These are phyloP conservation scores for Caenorhabditis doughertyi DNA, from an alignment of 2,888 invertebrate species.

Conservation along the genomic window DNA sequence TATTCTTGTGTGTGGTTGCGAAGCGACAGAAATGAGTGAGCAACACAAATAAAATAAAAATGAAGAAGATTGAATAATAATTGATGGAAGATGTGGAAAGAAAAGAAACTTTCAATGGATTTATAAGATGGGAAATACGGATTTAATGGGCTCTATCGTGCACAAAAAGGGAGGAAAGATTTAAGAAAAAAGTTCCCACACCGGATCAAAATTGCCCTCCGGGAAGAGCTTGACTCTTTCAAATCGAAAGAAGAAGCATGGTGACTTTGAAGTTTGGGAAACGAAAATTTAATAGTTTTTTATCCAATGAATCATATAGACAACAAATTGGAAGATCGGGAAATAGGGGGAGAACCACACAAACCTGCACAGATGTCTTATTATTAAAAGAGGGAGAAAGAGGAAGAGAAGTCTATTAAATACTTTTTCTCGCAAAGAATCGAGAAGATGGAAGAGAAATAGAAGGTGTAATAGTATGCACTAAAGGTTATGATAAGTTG, in stretches of 20 bases:
- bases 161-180: conserved; percentile 5
- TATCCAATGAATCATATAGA: conserved; percentile 36
- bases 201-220: conserved; percentile 18
- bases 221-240: conserved; percentile 14
- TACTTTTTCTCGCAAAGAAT: conserved; percentile 5
- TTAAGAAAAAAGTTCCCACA: conserved; percentile 37
- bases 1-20: conserved; percentile 36
- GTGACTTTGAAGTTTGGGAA: conserved; percentile 16
- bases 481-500: too few relatives aligned
- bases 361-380: conserved; percentile 42
- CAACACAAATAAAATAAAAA: conserved; percentile 14
- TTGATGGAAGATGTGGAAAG: conserved; percentile 11
- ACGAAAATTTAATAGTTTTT: conserved; percentile 30
- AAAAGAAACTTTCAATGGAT: conserved; percentile 47
- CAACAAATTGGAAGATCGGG: conserved; percentile 22
- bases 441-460: not conserved
- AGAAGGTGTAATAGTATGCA: conserved; percentile 15
- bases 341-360: not conserved
- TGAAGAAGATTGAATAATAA: conserved; percentile 46
- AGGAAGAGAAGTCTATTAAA: conserved; percentile 13
- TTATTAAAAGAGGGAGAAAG: conserved; percentile 19
- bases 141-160: conserved; percentile 41
- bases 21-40: conserved; percentile 25
- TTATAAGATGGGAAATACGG: conserved; percentile 13
- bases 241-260: conserved; percentile 3